Percentiles rank a stretch among this genome's conserved stretches.
Conservation (phyloP, 2,113 vertebrate species). For the Crocuta crocuta region DNA sequence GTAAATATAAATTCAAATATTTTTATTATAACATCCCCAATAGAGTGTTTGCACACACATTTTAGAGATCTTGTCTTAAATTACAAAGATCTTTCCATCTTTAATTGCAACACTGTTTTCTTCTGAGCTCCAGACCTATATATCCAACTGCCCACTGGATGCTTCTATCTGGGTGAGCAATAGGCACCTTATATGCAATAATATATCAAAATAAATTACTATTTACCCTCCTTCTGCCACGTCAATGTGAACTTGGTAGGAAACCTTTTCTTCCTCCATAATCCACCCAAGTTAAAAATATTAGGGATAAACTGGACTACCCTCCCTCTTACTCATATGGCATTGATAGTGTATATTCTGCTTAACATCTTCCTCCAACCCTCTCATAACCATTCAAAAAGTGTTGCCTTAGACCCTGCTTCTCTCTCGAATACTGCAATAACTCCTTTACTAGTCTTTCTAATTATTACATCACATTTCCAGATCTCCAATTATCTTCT, state of each 20-base stretch:
- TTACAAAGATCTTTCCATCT: not conserved
- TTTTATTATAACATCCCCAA: not conserved
- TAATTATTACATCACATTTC: not conserved
- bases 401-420: not conserved
- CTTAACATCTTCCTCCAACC: not conserved
- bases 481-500: not conserved
- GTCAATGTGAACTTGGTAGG: not conserved
- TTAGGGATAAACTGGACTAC: not conserved
- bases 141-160: not conserved
- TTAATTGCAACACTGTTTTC: not conserved
- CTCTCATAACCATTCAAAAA: not conserved
- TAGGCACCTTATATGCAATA: not conserved
- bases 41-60: not conserved
- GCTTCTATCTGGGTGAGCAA: not conserved
- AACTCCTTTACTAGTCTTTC: not conserved
- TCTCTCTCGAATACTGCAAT: not conserved
- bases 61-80: not conserved
- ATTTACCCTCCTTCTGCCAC: not conserved
- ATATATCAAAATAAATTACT: constrained; percentile 5
- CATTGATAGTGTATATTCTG: not conserved
- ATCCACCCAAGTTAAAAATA: not conserved
- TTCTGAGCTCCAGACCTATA: not conserved
- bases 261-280: not conserved
- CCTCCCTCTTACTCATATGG: not conserved
- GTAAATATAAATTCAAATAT: constrained; percentile 46